These are phyloP conservation scores for Centrocercus urophasianus DNA, from an alignment of 2,113 vertebrate species.

Conservation along the genomic window DNA sequence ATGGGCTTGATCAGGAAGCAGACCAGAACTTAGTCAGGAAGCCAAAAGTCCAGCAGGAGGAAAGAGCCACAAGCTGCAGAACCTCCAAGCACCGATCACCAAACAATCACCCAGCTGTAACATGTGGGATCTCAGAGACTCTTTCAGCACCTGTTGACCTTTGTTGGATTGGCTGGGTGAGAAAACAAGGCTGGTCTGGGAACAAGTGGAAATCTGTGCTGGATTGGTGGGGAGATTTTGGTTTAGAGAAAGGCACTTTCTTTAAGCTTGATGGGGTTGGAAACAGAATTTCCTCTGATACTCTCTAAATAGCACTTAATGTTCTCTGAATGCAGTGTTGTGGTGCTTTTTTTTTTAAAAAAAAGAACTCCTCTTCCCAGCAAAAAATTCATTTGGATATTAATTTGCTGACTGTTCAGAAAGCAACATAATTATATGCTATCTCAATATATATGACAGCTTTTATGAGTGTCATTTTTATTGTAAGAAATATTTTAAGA, in stretches of 20 bases:
- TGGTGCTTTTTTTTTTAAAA: too few relatives aligned
- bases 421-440: not conserved
- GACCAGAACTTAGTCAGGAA: not conserved
- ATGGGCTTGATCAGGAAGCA: not conserved
- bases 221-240: not conserved
- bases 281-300: not conserved
- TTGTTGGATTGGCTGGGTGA: not conserved
- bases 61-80: not conserved
- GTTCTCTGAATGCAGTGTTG: not conserved
- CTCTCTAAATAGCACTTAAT: not conserved
- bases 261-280: not conserved
- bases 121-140: not conserved
- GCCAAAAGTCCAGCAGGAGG: rapidly evolving
- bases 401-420: not conserved
- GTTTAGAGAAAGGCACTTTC: not conserved
- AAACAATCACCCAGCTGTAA: not conserved
- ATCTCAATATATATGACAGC: not conserved
- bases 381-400: not conserved
- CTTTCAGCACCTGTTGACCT: not conserved
- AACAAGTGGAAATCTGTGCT: not conserved
- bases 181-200: not conserved
- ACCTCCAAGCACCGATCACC: not conserved
- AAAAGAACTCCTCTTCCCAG: not conserved
- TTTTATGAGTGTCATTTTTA: not conserved
- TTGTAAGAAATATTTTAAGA: not conserved